Evolutionary conservation across 2,888 invertebrate species (phyloP), one percentile per base, ranked within the genome.

Genomic region (Athalia circularis): DNA sequence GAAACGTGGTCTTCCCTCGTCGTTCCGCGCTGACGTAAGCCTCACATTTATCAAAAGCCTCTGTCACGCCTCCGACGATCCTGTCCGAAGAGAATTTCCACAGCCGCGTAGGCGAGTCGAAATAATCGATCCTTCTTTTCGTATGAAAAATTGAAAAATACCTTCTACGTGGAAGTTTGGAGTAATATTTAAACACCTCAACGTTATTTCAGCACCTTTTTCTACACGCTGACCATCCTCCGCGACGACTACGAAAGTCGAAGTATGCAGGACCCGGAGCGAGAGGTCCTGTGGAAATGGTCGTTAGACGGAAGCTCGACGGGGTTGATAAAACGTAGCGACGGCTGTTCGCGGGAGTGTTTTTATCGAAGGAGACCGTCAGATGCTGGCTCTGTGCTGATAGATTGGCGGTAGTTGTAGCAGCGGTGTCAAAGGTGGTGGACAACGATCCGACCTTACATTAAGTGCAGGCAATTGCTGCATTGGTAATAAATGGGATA

Each of bases 401-500:
- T 89, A 88, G 81, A 89, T 85, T 79, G 89, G 88, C 76, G 88
- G 87, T 83, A 89, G 84, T 82, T 88, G 88, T 79, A 89, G 83
- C 68, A 89, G 83, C 74, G 90, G 88, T 80, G 88, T 88, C 80
- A 87, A 84, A 80, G 86, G 88, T 57, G 87, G 86, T 65, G 87
- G 88, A 82, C 81, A 87, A 81, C 85, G 82, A 80, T 83, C 86
- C 75, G 83, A 83, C 81, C 83, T 83, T 79, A 84, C 83, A 79
- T 84, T 85, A 81, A 86, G 82, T 79, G 84, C 82, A 77, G 88
- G 84, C 79, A 91, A 87, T 80, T 90, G 90, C 84, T 91, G 90
- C 87, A 91, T 87, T 67, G 92, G 92, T 82, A 92, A 87, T 81
- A 93, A 87, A 86, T 92, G 92, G 61, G 91, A 89, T 79, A 92